Base-by-base conservation (phyloP, 2,113 vertebrate species). In the Thamnaconus septentrionalis region DNA sequence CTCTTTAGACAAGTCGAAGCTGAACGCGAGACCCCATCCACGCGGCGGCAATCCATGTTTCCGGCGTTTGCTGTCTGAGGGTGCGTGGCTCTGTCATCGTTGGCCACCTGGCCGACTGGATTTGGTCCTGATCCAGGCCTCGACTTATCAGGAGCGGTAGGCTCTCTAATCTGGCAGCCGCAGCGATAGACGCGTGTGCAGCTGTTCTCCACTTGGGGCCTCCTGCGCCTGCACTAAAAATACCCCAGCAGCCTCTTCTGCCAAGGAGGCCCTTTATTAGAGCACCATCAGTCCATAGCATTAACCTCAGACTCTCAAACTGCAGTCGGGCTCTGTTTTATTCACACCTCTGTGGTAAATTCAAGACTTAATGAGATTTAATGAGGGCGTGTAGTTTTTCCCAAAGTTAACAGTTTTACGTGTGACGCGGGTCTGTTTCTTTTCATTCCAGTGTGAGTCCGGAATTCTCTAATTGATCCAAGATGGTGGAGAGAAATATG, bases 151-250 rank as follows among this genome's bases (percentile, higher is more conserved):
- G 64, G 60, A 82, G 76, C 64, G 71, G 52, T 70, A 80, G 69
- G 47, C 71, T 73, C 71, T 82, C 71, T 91, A 88, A 89, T 86
- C 88, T 88, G 85, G 88, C 86, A 85, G 81, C 75, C 85, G 76
- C 69, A 11, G 68, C 67, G 10, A 54, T 61, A 81, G 84, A 80
- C 81, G 11, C 69, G 68, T 62, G 57, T 87, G 87, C 90, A 92
- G 90, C 88, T 91, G 92, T 85, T 88, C 79, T 69, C 60, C 75
- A 80, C 87, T 84, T 68, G 75, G 82, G 85, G 75, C 71, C 85
- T 88, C 73, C 75, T 89, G 82, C 86, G 18, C 87, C 70, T 64
- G 66, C 54, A 73, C 89, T 91, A 92, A 87, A 92, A 91, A 92
- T 92, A 92, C 67, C 68, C 56, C 75, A 42, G 64, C 49, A 84